Conservation (phyloP, 2,888 invertebrate species). For the Norana najaformis region DNA sequence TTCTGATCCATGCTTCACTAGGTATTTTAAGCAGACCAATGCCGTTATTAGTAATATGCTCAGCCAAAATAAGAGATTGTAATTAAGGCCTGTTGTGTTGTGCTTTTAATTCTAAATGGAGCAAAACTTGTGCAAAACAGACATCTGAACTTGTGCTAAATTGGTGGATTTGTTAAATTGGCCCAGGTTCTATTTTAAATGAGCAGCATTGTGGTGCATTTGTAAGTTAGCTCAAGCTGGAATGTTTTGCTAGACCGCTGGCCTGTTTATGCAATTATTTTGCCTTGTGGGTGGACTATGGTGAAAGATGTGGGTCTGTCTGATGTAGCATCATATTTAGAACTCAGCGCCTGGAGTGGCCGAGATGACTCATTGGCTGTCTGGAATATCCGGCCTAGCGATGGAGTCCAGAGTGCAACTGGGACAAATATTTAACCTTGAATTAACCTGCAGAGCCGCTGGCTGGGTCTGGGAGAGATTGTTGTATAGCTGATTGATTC, state of each 20-base stretch:
- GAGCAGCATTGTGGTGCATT: neutral
- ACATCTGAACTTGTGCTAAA: neutral
- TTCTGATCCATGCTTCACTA: neutral
- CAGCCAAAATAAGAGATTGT: too few species aligned
- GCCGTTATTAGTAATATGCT: too few species aligned
- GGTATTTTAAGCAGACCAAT: neutral
- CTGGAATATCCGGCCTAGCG: neutral
- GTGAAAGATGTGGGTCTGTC: neutral
- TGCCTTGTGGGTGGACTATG: neutral
- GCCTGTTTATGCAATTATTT: neutral
- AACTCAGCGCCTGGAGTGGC: neutral
- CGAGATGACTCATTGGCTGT: slow-evolving; percentile 6
- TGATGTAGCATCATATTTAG: neutral
- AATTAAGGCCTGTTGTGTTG: neutral
- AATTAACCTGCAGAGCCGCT: neutral
- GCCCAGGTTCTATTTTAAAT: neutral
- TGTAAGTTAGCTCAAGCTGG: neutral
- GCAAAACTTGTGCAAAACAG: neutral
- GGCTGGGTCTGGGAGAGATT: neutral
- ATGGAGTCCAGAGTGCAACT: slow-evolving; percentile 13
- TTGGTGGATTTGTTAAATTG: neutral
- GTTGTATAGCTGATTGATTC: neutral
- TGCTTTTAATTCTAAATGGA: neutral
- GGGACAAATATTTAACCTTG: neutral
- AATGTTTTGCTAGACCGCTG: neutral